Conservation (phyloP, 1,140 invertebrate species). For the Trachymyrmex cornetzi region DNA sequence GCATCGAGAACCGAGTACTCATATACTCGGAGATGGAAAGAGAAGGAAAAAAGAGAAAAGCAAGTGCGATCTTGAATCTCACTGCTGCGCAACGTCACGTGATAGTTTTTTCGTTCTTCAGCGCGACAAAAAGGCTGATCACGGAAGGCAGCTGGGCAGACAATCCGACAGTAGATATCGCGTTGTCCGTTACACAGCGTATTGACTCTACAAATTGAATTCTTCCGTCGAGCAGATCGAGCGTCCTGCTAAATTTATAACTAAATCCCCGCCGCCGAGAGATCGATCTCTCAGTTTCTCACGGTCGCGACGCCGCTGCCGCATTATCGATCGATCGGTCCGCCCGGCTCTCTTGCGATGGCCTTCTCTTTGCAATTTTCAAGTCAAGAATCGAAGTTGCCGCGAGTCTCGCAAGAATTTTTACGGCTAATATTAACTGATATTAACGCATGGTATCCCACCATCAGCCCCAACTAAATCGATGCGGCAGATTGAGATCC, state of each 20-base stretch:
- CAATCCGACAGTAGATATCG: constrained; percentile 47
- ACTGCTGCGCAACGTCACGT: constrained; percentile 12
- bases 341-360: neutral
- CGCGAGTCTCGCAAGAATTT: neutral
- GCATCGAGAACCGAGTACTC: neutral
- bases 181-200: constrained; percentile 38
- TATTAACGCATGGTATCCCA: neutral
- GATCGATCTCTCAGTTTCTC: constrained; percentile 54
- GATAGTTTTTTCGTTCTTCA: constrained; percentile 13
- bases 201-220: constrained; percentile 64
- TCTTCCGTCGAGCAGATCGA: constrained; percentile 36
- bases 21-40: neutral
- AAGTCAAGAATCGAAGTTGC: neutral
- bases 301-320: neutral
- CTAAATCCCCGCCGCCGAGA: constrained; percentile 51
- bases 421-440: neutral
- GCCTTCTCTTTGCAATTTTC: constrained; percentile 15
- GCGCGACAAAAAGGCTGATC: constrained; percentile 50
- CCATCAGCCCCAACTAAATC: neutral
- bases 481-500: neutral
- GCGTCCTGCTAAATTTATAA: constrained; percentile 56
- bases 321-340: constrained; percentile 18
- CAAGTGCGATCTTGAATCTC: constrained; percentile 13
- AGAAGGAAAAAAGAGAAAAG: neutral
- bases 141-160: constrained; percentile 13